Percentiles rank a stretch among this genome's conserved stretches.
Conservation (phyloP, 2,888 invertebrate species). For the Volucella bombylans region DNA sequence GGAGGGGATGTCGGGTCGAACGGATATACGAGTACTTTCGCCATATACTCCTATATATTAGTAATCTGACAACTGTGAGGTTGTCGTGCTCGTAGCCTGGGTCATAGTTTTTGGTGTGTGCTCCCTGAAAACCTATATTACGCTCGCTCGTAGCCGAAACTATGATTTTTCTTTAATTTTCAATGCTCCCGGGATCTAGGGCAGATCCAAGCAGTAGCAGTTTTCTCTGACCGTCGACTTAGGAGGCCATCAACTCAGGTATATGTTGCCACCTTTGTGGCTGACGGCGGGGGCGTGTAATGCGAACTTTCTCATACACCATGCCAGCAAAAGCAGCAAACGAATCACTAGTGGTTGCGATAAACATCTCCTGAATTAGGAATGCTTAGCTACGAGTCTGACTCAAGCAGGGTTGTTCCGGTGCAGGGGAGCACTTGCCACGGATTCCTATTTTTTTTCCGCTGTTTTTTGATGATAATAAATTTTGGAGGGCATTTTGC, state of each 20-base stretch:
- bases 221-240: slow-evolving; percentile 29
- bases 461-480: slow-evolving; percentile 58
- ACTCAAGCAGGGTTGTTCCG: slow-evolving; percentile 16
- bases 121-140: not conserved
- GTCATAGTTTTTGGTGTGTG: slow-evolving; percentile 29
- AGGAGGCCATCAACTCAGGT: slow-evolving; percentile 55
- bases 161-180: slow-evolving; percentile 67
- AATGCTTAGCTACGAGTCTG: slow-evolving; percentile 52
- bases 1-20: slow-evolving; percentile 10
- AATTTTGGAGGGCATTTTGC: slow-evolving; percentile 68
- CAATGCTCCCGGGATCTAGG: slow-evolving; percentile 15
- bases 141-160: slow-evolving; percentile 18
- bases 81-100: slow-evolving; percentile 37
- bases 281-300: slow-evolving; percentile 4
- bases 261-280: slow-evolving; percentile 67
- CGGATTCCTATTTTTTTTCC: slow-evolving; percentile 25
- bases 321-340: slow-evolving; percentile 23
- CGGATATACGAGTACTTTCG: not conserved
- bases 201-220: slow-evolving; percentile 21
- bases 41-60: slow-evolving; percentile 33
- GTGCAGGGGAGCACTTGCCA: slow-evolving; percentile 42
- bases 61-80: slow-evolving; percentile 22
- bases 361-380: slow-evolving; percentile 69
- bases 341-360: slow-evolving; percentile 59
- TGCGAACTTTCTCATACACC: slow-evolving; percentile 33